Conservation (phyloP, 2,113 vertebrate species). For the Psilopogon haemacephalus region DNA sequence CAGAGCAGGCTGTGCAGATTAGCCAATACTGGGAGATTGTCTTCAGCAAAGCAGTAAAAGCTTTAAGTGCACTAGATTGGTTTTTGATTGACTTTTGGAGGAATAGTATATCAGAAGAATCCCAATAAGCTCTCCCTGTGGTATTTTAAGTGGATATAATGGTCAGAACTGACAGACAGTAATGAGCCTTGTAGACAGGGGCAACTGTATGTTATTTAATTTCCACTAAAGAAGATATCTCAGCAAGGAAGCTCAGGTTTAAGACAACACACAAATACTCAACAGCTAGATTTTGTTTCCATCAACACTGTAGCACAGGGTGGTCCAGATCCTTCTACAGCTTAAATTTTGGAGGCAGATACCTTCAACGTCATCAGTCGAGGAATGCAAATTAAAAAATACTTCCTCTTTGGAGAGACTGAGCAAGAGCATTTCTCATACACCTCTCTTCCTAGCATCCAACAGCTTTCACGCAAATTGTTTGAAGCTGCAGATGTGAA, state of each 20-base stretch:
- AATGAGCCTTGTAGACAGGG: conserved; percentile 64
- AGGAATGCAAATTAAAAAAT: conserved; percentile 25
- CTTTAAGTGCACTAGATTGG: conserved; percentile 73
- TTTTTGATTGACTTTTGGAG: conserved; percentile 73
- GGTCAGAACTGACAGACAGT: conserved; percentile 66
- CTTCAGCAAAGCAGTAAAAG: conserved; percentile 70
- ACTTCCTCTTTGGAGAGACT: background rate
- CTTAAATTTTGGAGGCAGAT: conserved; percentile 23
- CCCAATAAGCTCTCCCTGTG: conserved; percentile 59
- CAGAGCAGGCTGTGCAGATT: conserved; percentile 52
- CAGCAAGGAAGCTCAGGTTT: conserved; percentile 22
- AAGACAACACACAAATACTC: conserved; percentile 36
- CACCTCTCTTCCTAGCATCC: background rate
- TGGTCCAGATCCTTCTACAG: background rate
- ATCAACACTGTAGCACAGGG: background rate
- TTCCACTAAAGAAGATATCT: conserved; percentile 52
- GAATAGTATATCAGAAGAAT: conserved; percentile 66
- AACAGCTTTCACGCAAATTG: background rate
- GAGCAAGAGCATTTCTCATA: background rate
- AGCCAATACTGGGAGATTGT: conserved; percentile 49
- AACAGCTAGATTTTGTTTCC: background rate
- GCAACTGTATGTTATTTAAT: conserved; percentile 62
- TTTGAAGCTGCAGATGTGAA: conserved; percentile 41
- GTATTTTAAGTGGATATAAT: conserved; percentile 70
- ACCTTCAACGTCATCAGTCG: background rate